Conservation (phyloP, 2,113 vertebrate genomes). For the Artemisiospiza belli region DNA sequence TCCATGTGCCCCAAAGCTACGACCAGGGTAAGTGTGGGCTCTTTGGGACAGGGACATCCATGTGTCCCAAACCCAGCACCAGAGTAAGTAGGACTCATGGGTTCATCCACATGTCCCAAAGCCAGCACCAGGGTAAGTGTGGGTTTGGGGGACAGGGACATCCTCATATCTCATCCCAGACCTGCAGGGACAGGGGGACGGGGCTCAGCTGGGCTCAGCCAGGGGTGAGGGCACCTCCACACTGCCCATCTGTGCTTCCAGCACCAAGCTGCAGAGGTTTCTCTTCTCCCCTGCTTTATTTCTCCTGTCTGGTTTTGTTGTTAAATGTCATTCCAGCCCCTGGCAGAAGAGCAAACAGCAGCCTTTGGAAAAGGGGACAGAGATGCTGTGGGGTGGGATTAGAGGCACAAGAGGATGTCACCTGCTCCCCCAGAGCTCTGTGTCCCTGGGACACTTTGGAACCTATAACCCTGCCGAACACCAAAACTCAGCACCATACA, state of each 20-base stretch:
- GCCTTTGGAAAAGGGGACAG: not conserved
- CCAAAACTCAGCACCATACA: fast-evolving
- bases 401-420: no score
- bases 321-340: not conserved
- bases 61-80: fast-evolving
- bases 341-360: not conserved
- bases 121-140: not conserved
- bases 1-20: no score
- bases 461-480: not conserved
- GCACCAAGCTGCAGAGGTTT: not conserved
- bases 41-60: no score
- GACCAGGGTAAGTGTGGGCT: no score
- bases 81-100: not conserved
- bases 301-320: not conserved
- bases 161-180: fast-evolving
- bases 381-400: fast-evolving
- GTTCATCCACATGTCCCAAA: not conserved
- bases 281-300: not conserved
- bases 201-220: not conserved
- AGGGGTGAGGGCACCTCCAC: not conserved
- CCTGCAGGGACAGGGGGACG: not conserved
- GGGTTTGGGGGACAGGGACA: not conserved
- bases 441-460: not conserved
- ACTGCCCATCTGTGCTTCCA: not conserved
- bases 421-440: not conserved